phyloP scores from a whole-genome alignment of 2,888 invertebrate genomes.

The Pristionchus fissidentatus region DNA sequence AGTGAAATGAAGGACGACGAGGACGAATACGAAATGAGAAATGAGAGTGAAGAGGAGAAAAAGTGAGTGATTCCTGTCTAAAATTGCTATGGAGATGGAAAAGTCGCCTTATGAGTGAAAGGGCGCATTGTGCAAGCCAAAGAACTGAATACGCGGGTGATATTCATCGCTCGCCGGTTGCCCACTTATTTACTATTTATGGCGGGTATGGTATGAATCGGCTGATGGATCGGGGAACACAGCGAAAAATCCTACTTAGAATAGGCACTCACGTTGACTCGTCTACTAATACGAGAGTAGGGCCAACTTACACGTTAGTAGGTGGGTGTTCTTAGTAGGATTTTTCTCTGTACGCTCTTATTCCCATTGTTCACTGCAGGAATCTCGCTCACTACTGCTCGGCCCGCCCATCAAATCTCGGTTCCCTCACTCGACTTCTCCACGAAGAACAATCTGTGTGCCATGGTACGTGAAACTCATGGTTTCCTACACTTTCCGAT shows the following conservation, averaged over 20 bases:
- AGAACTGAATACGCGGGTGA: no score
- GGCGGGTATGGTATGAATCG: neutral
- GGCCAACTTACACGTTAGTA: neutral
- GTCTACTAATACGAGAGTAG: no score
- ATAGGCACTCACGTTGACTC: no score
- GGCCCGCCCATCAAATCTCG: conserved; percentile 43
- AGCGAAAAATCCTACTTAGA: no score
- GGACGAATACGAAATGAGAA: neutral
- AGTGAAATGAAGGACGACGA: neutral
- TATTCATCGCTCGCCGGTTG: no score
- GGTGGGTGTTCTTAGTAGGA: neutral
- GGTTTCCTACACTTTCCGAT: no score
- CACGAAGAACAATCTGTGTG: conserved; percentile 43
- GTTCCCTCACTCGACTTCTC: conserved; percentile 39
- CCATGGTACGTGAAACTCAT: conserved; percentile 49
- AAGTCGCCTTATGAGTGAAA: neutral
- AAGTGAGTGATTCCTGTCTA: conserved; percentile 12
- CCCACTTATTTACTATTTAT: no score
- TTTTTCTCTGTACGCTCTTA: neutral
- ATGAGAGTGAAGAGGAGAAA: neutral
- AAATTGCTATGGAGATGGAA: no score
- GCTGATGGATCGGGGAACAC: neutral
- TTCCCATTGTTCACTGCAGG: neutral
- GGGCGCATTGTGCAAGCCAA: no score
- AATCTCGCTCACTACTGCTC: conserved; percentile 23